A percentile compares a stretch with the other conserved stretches of the same genome.
These are phyloP conservation scores for Sycophaga agraensis DNA, from an alignment of 1,140 invertebrate genomes.

Conservation along the genomic window DNA sequence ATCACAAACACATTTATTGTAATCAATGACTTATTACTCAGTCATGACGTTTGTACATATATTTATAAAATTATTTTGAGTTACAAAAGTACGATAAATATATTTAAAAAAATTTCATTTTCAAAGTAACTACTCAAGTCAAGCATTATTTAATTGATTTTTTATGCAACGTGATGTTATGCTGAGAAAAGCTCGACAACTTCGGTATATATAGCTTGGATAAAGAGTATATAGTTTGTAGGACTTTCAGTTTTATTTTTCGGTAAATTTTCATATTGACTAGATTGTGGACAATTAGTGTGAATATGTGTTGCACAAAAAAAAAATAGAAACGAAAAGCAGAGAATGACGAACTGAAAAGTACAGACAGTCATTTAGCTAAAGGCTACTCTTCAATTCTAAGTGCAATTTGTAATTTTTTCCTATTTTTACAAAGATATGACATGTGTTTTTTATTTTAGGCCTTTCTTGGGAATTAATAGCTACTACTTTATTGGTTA, in stretches of 20 bases:
- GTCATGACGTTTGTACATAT: not conserved
- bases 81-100: not conserved
- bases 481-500: not conserved
- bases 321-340: not conserved
- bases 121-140: not conserved
- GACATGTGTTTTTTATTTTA: constrained; percentile 17
- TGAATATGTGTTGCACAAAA: not conserved
- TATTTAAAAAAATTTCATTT: constrained; percentile 11
- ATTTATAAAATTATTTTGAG: not conserved
- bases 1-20: no score
- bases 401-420: constrained; percentile 3
- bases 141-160: not conserved
- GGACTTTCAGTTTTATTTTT: not conserved
- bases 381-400: no score
- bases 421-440: constrained; percentile 4
- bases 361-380: no score
- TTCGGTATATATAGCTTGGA: not conserved
- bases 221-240: not conserved
- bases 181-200: not conserved
- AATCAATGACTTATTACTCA: no score
- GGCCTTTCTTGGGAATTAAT: constrained; percentile 7
- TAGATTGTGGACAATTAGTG: constrained; percentile 3
- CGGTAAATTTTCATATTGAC: constrained; percentile 8
- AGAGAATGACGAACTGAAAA: constrained; percentile 1
- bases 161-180: not conserved